Percentiles rank a stretch among this genome's conserved stretches.
Evolutionary conservation across 2,113 vertebrate genomes (phyloP).

Genomic region (Penelope pileata): DNA sequence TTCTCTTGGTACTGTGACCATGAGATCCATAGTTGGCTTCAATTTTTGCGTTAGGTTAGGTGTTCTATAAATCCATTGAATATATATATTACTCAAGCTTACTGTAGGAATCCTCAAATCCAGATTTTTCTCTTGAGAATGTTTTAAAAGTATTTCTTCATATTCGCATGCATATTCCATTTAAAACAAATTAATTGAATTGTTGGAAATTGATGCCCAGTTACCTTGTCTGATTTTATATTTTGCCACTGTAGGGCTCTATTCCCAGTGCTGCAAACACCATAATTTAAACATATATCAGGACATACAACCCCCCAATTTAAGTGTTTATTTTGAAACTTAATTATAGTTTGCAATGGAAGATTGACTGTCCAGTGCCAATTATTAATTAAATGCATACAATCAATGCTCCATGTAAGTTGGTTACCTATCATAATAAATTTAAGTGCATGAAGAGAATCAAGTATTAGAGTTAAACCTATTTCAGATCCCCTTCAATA

Average conservation of each 20-base stretch:
- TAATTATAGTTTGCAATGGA: not conserved
- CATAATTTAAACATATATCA: not conserved
- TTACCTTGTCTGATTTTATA: not conserved
- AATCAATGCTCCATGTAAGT: not conserved
- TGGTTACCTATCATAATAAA: not conserved
- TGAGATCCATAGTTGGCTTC: not conserved
- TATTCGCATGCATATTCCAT: not conserved
- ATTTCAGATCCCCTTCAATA: not conserved
- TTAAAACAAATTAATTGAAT: not conserved
- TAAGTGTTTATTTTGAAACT: not conserved
- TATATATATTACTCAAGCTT: not conserved
- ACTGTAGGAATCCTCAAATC: not conserved
- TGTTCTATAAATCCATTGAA: not conserved
- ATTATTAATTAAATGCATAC: not conserved
- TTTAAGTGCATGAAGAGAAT: not conserved
- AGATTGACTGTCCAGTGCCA: not conserved
- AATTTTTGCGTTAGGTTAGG: not conserved
- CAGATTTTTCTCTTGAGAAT: not conserved
- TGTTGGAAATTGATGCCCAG: not conserved
- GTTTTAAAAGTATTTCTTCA: not conserved
- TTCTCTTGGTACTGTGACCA: not conserved
- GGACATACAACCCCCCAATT: not conserved
- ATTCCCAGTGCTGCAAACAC: not conserved
- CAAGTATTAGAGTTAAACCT: not conserved
- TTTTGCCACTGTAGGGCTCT: not conserved